Evolutionary conservation across 2,797 vertebrate genomes (phyloP).

Genomic region (Urosaurus nigricauda): DNA sequence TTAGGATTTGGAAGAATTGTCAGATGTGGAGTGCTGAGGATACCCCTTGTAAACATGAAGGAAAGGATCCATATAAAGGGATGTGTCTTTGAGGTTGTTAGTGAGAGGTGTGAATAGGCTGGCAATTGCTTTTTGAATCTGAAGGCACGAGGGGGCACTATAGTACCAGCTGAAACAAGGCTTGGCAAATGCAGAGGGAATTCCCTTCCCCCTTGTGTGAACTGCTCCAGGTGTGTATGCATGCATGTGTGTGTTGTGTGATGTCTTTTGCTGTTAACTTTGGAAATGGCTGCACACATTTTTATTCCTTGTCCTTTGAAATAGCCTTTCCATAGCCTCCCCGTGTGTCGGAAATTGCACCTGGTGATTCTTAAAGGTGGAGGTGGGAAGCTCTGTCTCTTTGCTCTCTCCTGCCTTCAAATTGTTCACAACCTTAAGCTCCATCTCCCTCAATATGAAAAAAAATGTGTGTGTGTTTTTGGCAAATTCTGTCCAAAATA

Average conservation of each 20-base stretch:
- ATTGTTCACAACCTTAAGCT: no score
- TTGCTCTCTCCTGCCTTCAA: no score
- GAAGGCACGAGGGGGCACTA: conserved; percentile 68
- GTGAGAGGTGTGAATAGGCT: not conserved
- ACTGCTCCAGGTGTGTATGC: not conserved
- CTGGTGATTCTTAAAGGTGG: not conserved
- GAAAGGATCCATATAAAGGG: no score
- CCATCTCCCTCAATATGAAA: no score
- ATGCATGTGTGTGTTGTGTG: not conserved
- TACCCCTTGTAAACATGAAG: no score
- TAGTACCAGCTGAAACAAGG: conserved; percentile 46
- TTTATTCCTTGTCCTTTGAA: not conserved
- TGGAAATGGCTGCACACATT: not conserved
- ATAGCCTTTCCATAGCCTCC: not conserved
- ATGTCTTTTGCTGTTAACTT: not conserved
- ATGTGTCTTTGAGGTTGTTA: not conserved
- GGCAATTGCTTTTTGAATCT: conserved; percentile 1
- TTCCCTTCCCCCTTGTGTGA: not conserved
- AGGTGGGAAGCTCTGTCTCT: not conserved
- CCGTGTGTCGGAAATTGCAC: not conserved
- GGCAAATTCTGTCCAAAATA: no score
- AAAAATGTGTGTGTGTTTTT: no score
- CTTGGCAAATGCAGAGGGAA: conserved; percentile 3
- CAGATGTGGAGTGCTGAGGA: not conserved
- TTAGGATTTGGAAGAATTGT: not conserved